Conservation (phyloP, 2,113 vertebrate genomes). For the Cyprinodon tularosa region DNA sequence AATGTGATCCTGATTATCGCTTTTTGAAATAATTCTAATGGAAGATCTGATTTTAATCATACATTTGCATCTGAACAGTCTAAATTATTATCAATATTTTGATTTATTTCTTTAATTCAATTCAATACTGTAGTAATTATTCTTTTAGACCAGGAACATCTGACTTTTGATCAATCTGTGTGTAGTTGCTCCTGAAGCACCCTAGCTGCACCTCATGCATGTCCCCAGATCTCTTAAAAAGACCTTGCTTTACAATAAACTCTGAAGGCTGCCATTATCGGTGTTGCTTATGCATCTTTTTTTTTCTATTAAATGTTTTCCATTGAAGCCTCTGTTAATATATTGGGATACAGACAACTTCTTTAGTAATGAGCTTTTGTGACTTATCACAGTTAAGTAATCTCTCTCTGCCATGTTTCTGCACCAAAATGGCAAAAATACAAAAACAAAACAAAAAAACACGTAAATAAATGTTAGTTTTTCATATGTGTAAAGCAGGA, state of each 20-base stretch:
- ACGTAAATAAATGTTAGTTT: too few species aligned
- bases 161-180: not conserved
- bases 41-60: constrained; percentile 62
- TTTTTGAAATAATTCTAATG: constrained; percentile 45
- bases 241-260: not conserved
- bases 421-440: not conserved
- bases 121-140: not conserved
- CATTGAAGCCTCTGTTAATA: not conserved
- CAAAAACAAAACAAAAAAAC: too few species aligned
- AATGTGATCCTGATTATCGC: constrained; percentile 34
- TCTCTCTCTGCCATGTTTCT: not conserved
- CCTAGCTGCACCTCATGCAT: not conserved
- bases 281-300: not conserved
- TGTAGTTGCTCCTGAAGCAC: not conserved
- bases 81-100: not conserved
- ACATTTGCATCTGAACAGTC: not conserved
- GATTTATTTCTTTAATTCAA: not conserved
- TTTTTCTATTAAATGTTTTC: not conserved
- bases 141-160: not conserved
- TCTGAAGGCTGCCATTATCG: not conserved
- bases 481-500: not conserved
- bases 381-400: not conserved
- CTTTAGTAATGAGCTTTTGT: not conserved
- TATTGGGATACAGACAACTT: not conserved
- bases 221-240: not conserved